phyloP scores from a whole-genome alignment of 2,113 vertebrate genomes.

The Meleagris gallopavo region DNA sequence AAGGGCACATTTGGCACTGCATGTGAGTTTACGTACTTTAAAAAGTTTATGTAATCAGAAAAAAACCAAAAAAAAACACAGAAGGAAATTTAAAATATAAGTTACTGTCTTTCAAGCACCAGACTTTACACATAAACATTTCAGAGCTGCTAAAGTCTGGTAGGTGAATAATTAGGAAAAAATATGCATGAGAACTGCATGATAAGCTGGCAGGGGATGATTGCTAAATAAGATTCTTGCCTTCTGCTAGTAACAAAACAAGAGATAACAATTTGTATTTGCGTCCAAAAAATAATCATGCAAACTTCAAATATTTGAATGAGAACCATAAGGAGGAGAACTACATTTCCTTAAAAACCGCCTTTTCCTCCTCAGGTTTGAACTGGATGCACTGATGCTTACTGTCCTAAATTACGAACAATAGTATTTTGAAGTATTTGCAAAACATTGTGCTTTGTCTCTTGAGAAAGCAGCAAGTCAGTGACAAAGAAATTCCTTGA shows the following conservation, averaged over 20 bases:
- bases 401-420: not conserved
- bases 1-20: slow-evolving; percentile 46
- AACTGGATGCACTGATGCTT: not conserved
- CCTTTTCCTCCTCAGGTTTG: not conserved
- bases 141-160: slow-evolving; percentile 22
- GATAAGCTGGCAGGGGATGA: slow-evolving; percentile 20
- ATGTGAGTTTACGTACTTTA: slow-evolving; percentile 2
- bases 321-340: slow-evolving; percentile 11
- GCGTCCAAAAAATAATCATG: not conserved
- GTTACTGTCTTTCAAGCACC: slow-evolving; percentile 32
- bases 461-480: not conserved
- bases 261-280: slow-evolving; percentile 1
- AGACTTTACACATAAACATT: slow-evolving; percentile 68
- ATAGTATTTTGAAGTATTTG: not conserved
- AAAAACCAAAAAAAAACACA: not conserved
- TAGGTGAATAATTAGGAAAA: slow-evolving; percentile 29
- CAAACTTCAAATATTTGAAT: slow-evolving; percentile 21
- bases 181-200: slow-evolving; percentile 1
- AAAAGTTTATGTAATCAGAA: slow-evolving; percentile 13
- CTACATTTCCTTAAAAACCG: not conserved
- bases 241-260: slow-evolving; percentile 10
- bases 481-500: not conserved
- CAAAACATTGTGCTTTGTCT: not conserved
- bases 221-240: not conserved
- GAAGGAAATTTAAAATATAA: slow-evolving; percentile 36